Base-by-base conservation (phyloP, 2,888 invertebrate species). In the Punctoribates punctum region DNA sequence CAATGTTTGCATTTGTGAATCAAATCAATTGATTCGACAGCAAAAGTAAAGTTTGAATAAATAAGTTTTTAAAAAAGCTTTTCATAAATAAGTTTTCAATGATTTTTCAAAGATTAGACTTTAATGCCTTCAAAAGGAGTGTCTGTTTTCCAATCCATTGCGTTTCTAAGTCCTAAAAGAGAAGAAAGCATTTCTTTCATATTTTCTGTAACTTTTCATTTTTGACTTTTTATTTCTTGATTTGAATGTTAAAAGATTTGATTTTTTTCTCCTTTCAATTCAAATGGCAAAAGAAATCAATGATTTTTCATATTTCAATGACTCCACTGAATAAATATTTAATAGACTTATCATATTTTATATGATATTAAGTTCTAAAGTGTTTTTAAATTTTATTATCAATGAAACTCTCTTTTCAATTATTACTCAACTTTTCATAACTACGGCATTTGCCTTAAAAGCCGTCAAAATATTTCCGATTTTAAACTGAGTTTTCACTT, bases 41-140 rank as follows among this genome's bases (percentile, higher is more conserved):
- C 6, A 54, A 54, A 4, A 54, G 17, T 48, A 48, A 17, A 48
- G 48, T 17, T 17, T 11, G 17, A 48, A 42, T 42, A 42, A 17
- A 48, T 17, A 54, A 54, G 15, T 48, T 20, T 54, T 54, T 20
- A 54, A 54, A 54, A 54, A 54, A 54, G 54, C 62, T 42, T 67
- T 67, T 38, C 20, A 67, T 67, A 67, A 38, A 38, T 29, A 67
- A 67, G 29, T 67, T 67, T 67, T 67, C 67, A 67, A 67, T 67
- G 67, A 67, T 67, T n/a, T 67, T 34, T 62, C 25, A 62, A 29
- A 67, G 67, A 67, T 67, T 67, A 67, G 67, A 1, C 9, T 42
- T 20, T 67, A 67, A 67, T 67, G 67, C 67, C 29, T 4, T 27
- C 29, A n/a, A 67, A 38, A 67, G 38, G 8, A 67, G 20, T n/a